Percentiles rank a stretch among this genome's conserved stretches.
Evolutionary conservation across 2,888 invertebrate species (phyloP).

Genomic region (Tetragonisca angustula): DNA sequence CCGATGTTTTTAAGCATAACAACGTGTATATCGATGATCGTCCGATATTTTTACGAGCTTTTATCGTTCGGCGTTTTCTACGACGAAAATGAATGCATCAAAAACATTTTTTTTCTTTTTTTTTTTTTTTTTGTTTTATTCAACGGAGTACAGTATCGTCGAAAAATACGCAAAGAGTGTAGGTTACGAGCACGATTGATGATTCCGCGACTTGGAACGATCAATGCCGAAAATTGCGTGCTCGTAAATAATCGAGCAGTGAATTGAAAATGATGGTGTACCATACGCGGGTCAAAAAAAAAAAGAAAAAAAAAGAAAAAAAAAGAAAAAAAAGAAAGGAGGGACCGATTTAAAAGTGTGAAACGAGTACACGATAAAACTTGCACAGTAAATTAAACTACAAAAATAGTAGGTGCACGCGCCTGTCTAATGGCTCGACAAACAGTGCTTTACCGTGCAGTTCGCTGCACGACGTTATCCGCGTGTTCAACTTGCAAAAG

Average conservation of each 20-base stretch:
- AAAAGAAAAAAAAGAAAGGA: background rate
- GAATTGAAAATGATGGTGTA: slow-evolving; percentile 25
- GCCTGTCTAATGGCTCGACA: slow-evolving; percentile 68
- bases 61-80: too few relatives aligned
- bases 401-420: slow-evolving; percentile 59
- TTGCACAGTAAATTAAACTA: slow-evolving; percentile 70
- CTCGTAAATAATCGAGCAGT: slow-evolving; percentile 38
- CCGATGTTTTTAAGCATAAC: background rate
- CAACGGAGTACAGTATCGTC: too few relatives aligned
- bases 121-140: too few relatives aligned
- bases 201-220: slow-evolving; percentile 56
- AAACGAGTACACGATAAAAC: slow-evolving; percentile 51
- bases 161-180: too few relatives aligned
- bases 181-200: slow-evolving; percentile 40
- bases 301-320: background rate
- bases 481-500: slow-evolving; percentile 18
- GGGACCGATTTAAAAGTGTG: background rate
- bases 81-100: background rate
- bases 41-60: background rate
- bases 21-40: background rate
- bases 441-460: slow-evolving; percentile 67
- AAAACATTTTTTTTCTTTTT: background rate
- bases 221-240: slow-evolving; percentile 50
- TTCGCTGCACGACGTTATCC: slow-evolving; percentile 56
- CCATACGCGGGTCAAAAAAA: background rate